Evolutionary conservation across 2,797 vertebrate species (phyloP).

Genomic region (Carcharodon carcharias): DNA sequence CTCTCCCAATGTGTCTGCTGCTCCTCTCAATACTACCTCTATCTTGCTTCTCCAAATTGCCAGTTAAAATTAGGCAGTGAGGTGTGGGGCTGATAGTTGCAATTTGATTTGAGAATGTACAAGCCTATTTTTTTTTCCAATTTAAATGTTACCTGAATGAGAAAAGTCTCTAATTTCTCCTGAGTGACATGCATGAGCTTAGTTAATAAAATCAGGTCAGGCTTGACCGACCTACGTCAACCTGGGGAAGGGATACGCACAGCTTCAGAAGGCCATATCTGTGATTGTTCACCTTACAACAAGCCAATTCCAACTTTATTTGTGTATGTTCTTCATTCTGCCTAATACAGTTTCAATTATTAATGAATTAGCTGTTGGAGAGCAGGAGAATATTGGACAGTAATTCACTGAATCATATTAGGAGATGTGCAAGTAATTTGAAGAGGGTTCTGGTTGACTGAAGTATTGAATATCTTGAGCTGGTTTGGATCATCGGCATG

Average conservation of each 20-base stretch:
- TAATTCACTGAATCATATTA: neutral
- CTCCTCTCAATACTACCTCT: neutral
- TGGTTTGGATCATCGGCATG: neutral
- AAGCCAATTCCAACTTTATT: neutral
- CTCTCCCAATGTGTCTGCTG: neutral
- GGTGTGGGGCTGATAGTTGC: neutral
- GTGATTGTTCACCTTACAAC: neutral
- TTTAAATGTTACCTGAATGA: too few relatives aligned
- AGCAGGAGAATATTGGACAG: neutral
- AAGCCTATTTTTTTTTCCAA: neutral
- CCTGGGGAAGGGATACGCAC: neutral
- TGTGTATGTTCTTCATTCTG: neutral
- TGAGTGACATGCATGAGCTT: neutral
- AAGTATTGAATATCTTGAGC: neutral
- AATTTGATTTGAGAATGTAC: neutral
- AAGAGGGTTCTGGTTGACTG: neutral
- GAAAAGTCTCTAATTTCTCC: neutral
- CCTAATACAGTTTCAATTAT: neutral
- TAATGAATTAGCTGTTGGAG: neutral
- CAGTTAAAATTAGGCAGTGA: constrained; percentile 22
- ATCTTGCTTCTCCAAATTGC: constrained; percentile 36
- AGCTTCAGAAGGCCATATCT: neutral
- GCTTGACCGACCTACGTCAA: neutral
- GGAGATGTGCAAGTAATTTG: neutral
- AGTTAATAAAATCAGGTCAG: neutral